Conservation (phyloP, 2,888 invertebrate species). For the Xanthia togata region DNA sequence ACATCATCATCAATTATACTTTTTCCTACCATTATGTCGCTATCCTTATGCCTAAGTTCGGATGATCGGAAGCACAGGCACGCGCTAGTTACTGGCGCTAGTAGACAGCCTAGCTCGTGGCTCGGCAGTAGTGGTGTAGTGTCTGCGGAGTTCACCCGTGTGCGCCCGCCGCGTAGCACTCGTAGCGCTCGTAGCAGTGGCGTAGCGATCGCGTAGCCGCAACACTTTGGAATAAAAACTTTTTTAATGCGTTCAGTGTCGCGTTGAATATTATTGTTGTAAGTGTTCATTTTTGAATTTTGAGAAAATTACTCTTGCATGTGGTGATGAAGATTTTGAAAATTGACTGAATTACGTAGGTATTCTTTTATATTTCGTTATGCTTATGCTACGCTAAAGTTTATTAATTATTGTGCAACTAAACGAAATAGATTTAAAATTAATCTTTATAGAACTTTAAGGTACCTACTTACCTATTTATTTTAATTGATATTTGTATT, state of each 20-base stretch:
- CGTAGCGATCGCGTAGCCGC: constrained; percentile 64
- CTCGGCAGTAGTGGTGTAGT: constrained; percentile 39
- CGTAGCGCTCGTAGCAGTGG: constrained; percentile 48
- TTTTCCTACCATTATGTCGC: constrained; percentile 10
- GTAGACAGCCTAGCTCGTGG: not conserved
- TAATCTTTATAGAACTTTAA: no score
- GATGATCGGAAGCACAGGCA: constrained; percentile 22
- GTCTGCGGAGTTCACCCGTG: constrained; percentile 65
- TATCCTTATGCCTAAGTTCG: constrained; percentile 26
- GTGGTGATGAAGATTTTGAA: not conserved
- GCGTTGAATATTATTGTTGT: constrained; percentile 22
- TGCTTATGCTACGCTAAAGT: not conserved
- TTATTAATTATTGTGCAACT: not conserved
- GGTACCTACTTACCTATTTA: not conserved
- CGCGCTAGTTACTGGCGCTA: constrained; percentile 8
- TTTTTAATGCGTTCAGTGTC: constrained; percentile 40
- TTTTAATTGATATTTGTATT: not conserved
- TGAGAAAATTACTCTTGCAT: not conserved
- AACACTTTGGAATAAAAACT: constrained; percentile 34
- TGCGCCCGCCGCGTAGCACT: constrained; percentile 59
- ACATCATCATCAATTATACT: not conserved
- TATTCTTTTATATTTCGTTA: not conserved
- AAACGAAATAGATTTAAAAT: not conserved
- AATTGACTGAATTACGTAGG: not conserved
- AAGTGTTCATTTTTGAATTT: constrained; percentile 39